Evolutionary conservation across 2,797 vertebrate genomes (phyloP).

Genomic region (Phylloscopus collybita): DNA sequence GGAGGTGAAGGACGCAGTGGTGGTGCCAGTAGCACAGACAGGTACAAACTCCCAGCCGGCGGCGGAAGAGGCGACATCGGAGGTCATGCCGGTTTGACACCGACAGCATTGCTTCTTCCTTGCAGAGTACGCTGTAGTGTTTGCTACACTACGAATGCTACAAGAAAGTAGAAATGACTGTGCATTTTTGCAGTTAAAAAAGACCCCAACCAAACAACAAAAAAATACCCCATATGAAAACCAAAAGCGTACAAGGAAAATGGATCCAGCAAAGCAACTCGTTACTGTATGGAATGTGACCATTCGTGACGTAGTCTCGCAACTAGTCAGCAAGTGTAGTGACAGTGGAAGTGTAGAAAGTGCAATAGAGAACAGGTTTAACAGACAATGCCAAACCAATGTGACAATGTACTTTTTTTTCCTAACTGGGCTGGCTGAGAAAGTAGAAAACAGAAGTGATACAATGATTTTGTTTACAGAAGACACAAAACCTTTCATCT

Average conservation of each 20-base stretch:
- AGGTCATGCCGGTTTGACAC: slow-evolving; percentile 82
- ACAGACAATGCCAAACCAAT: slow-evolving; percentile 56
- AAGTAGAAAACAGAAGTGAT: slow-evolving; percentile 20
- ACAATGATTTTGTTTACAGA: slow-evolving; percentile 55
- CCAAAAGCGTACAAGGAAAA: neutral
- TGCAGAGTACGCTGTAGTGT: neutral
- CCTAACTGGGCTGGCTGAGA: neutral
- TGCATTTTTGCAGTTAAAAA: slow-evolving; percentile 30
- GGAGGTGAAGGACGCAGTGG: slow-evolving; percentile 79
- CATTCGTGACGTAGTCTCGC: slow-evolving; percentile 36
- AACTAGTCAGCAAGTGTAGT: slow-evolving; percentile 60
- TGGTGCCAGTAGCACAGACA: slow-evolving; percentile 78
- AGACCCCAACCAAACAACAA: neutral
- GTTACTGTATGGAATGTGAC: slow-evolving; percentile 45
- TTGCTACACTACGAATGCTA: slow-evolving; percentile 41
- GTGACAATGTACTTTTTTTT: neutral
- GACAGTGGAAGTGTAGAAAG: slow-evolving; percentile 55
- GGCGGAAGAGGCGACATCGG: slow-evolving; percentile 59
- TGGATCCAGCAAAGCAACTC: slow-evolving; percentile 27
- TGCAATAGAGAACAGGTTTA: slow-evolving; percentile 41
- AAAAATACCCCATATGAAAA: neutral
- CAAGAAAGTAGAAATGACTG: slow-evolving; percentile 49
- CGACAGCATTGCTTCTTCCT: neutral
- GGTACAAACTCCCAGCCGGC: slow-evolving; percentile 69
- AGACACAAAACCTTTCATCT: slow-evolving; percentile 28